Evolutionary conservation across 2,888 invertebrate species (phyloP).

Genomic region (Crocallis elinguaria): DNA sequence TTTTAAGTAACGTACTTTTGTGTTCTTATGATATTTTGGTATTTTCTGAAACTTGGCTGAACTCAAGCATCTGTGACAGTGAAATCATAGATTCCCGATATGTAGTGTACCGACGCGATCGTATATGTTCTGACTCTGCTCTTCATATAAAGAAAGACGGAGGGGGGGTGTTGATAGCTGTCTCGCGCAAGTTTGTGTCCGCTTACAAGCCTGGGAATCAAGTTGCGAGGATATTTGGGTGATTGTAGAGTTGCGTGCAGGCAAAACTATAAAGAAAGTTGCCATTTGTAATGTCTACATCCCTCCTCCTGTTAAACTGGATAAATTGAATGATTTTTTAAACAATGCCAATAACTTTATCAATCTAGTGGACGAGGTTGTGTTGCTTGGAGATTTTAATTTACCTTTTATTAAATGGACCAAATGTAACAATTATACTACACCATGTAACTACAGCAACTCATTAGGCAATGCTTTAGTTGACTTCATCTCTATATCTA

Average conservation of each 20-base stretch:
- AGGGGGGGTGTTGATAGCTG: neutral
- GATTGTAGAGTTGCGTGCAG: neutral
- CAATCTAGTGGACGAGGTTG: neutral
- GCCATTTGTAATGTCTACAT: neutral
- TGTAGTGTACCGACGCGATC: neutral
- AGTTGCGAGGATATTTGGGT: conserved; percentile 1
- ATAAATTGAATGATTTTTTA: neutral
- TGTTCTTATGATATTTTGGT: neutral
- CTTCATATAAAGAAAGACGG: neutral
- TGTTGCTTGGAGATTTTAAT: neutral
- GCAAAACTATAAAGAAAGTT: neutral
- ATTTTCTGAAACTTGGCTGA: neutral
- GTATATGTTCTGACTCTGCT: neutral
- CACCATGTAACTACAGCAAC: neutral
- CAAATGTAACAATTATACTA: neutral
- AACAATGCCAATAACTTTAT: neutral
- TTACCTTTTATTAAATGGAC: neutral
- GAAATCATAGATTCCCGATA: neutral
- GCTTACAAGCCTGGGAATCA: neutral
- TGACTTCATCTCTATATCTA: neutral
- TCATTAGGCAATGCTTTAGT: conserved; percentile 1
- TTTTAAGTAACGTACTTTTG: neutral
- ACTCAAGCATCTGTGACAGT: neutral
- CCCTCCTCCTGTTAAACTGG: neutral
- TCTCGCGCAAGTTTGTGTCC: neutral